These are phyloP conservation scores for Trichoplax adhaerens DNA, from an alignment of 37 sponge, comb jelly and placozoan genomes.

Conservation along the genomic window DNA sequence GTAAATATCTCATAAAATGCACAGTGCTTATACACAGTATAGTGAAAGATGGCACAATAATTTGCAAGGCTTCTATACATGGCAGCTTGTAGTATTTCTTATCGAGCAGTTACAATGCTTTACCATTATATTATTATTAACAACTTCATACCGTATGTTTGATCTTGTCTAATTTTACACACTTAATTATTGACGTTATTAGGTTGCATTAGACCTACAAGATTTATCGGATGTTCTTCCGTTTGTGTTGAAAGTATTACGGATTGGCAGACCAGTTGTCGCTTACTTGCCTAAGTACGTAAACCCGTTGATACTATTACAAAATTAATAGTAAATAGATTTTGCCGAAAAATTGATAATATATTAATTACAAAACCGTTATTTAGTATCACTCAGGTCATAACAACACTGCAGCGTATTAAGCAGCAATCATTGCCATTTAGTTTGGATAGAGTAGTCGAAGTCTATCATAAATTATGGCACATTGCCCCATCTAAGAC, in stretches of 20 bases:
- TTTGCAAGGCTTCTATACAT: too few species aligned
- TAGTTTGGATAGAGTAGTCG: slow-evolving; percentile 19
- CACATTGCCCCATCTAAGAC: neutral
- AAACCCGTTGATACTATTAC: neutral
- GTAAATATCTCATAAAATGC: too few species aligned
- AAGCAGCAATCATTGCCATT: neutral
- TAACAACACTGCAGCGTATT: slow-evolving; percentile 1
- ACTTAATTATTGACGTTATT: too few species aligned
- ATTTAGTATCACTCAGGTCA: slow-evolving; percentile 25
- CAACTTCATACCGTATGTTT: too few species aligned
- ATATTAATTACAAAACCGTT: neutral
- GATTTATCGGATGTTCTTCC: slow-evolving; percentile 6
- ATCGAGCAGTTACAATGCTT: too few species aligned
- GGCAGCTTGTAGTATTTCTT: too few species aligned
- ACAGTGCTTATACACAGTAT: too few species aligned
- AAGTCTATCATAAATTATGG: slow-evolving; percentile 39
- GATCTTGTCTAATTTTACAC: too few species aligned
- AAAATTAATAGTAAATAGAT: too few species aligned
- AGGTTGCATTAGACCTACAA: slow-evolving; percentile 31
- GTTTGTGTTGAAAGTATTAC: slow-evolving; percentile 10
- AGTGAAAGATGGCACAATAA: too few species aligned
- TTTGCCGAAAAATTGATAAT: too few species aligned
- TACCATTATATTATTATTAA: too few species aligned
- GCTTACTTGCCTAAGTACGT: slow-evolving; percentile 39
- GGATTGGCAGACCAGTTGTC: slow-evolving; percentile 9